Base-by-base conservation (phyloP, 2,888 invertebrate genomes). In the Celastrina argiolus region DNA sequence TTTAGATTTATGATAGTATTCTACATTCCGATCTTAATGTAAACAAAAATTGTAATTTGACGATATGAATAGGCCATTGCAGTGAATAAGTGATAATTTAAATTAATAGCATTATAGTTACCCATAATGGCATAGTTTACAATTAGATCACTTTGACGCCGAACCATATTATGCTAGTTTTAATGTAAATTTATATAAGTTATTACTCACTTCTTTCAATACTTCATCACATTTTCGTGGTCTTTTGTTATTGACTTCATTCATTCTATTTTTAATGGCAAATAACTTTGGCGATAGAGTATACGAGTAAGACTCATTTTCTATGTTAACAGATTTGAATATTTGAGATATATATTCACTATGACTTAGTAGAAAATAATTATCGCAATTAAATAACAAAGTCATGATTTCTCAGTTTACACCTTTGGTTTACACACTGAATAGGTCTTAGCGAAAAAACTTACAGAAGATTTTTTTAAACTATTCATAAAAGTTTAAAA, bases 361-460 rank as follows among this genome's bases (percentile, higher is more conserved):
- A 69, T 89, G 88, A 73, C 86, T 83, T 68, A 88, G 67, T 1
- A 85, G 70, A 69, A 56, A 68, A 8, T 66, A 63, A 66, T 69
- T 69, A 16, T 71, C 68, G 28, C 67, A 63, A 42, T 64, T 67
- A 63, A 66, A 73, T 58, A 76, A 68, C 31, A 81, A 36, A 70
- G 75, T 75, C 79, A 79, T 76, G 41, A n/a, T 68, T 31, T 31
- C 14, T 42, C 14, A 8, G 0, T 12, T 10, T 26, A 31, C 3
- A 8, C 7, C 0, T 2, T 7, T 22, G 6, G 18, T 51, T 16
- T 16, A 45, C 31, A 2, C 31, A n/a, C n/a, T n/a, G n/a, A n/a
- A n/a, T n/a, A n/a, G n/a, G n/a, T n/a, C n/a, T n/a, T n/a, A n/a
- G n/a, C n/a, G n/a, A n/a, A n/a, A n/a, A n/a, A n/a, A n/a, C n/a